A percentile compares a stretch with the other conserved stretches of the same genome.
These are phyloP conservation scores for Jordanella pulchra DNA, from an alignment of 2,797 vertebrate genomes.

Conservation along the genomic window DNA sequence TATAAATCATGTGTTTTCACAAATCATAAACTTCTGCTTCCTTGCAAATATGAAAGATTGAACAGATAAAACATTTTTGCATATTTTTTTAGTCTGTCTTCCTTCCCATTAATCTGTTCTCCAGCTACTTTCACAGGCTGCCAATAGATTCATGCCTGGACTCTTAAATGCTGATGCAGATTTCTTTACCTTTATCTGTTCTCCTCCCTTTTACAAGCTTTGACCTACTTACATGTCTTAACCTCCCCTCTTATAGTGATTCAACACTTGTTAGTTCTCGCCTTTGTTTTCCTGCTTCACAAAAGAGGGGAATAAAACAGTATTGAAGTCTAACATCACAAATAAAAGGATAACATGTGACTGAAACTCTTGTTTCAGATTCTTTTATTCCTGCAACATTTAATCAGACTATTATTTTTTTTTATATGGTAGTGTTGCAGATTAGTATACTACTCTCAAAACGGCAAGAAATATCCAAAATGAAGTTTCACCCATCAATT, in stretches of 20 bases:
- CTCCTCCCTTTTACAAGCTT: not conserved
- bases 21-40: no score
- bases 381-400: not conserved
- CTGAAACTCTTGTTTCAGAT: not conserved
- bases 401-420: not conserved
- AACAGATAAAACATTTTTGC: not conserved
- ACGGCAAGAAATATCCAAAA: not conserved
- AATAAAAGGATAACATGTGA: not conserved
- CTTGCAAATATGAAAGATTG: not conserved
- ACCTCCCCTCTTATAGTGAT: not conserved
- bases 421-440: not conserved
- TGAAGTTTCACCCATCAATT: not conserved
- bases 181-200: not conserved
- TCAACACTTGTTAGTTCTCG: not conserved
- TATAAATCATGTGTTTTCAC: not conserved
- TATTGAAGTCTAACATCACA: constrained; percentile 2
- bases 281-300: not conserved
- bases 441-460: not conserved
- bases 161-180: not conserved
- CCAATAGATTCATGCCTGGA: not conserved
- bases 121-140: not conserved
- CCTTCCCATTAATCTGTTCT: not conserved
- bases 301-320: constrained; percentile 25
- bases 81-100: not conserved
- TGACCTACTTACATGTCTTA: not conserved